These are phyloP conservation scores for Emydura subglobosa DNA, from an alignment of 2,113 vertebrate genomes.

Conservation along the genomic window DNA sequence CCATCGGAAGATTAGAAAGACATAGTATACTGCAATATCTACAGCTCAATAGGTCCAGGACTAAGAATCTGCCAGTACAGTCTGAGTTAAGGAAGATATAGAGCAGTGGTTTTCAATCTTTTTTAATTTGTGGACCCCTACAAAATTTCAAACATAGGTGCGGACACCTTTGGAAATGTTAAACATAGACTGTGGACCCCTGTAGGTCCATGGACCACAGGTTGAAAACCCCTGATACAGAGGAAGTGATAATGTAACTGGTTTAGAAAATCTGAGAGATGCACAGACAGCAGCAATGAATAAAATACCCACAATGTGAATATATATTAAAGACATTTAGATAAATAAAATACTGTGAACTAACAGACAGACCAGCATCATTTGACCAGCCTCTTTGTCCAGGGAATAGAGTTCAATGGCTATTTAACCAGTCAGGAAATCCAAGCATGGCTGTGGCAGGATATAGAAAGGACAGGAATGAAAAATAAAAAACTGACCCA, in stretches of 20 bases:
- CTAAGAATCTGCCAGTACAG: neutral
- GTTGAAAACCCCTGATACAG: neutral
- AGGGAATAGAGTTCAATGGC: slow-evolving; percentile 9
- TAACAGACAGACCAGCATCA: neutral
- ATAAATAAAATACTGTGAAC: neutral
- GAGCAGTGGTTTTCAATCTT: slow-evolving; percentile 23
- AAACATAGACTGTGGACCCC: neutral
- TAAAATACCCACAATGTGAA: neutral
- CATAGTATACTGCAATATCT: neutral
- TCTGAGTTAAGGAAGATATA: neutral
- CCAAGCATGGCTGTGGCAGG: neutral
- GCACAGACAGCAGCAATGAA: neutral
- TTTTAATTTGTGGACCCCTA: neutral
- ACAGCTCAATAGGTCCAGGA: neutral
- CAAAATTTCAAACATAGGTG: neutral
- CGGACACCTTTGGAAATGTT: neutral
- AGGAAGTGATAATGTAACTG: neutral
- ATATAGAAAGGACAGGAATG: neutral
- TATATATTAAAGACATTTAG: neutral
- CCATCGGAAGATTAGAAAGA: slow-evolving; percentile 38
- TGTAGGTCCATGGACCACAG: neutral
- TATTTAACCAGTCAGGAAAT: neutral
- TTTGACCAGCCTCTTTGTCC: neutral
- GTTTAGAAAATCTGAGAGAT: neutral
- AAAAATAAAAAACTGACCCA: neutral